Base-by-base conservation (phyloP, 37 sponge, comb jelly and placozoan genomes). In the Axinella damicornis region DNA sequence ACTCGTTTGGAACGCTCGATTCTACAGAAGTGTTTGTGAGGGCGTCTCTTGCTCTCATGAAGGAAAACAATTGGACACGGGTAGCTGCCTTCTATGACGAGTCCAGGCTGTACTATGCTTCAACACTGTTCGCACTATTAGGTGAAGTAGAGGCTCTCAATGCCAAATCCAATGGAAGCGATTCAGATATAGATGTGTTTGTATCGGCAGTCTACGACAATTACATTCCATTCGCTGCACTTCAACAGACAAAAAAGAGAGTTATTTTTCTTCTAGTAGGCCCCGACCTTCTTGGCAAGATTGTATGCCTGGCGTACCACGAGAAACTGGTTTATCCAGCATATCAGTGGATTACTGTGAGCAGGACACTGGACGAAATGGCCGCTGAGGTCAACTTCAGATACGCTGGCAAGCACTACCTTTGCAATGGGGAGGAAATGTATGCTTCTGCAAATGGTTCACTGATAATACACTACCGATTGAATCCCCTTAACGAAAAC, bases 1-100 rank as follows among this genome's bases (percentile, higher is more conserved):
- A 80, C 69, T 27, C 69, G 15, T 80, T 68, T 53, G 70, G 81
- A 30, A 66, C 56, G 52, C 55, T 56, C 4, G 81, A 56, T 14
- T 54, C 81, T 6, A 32, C 69, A 2, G 33, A 68, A 21, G 69
- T 20, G 13, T 66, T 53, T 68, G 69, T 68, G 18, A 35, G 19
- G 9, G 56, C 57, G 13, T 25, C 53, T 20, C 34, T 69, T 33
- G 22, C 18, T 11, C 55, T 53, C 35, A 53, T 80, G 36, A 5
- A 28, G 30, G 19, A 68, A 36, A 68, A 80, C 36, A 13, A 36
- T 0, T 80, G 81, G 81, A 33, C 39, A 13, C n/a, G 34, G 0
- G 69, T 69, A 2, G 81, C 37, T 9, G 34, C 41, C 20, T 31
- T 80, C 31, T 80, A 68, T 55, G 81, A 80, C 2, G 57, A 67